A percentile compares a stretch with the other conserved stretches of the same genome.
Evolutionary conservation across 1,140 invertebrate species (phyloP).

Genomic region (Drosophila virilis): DNA sequence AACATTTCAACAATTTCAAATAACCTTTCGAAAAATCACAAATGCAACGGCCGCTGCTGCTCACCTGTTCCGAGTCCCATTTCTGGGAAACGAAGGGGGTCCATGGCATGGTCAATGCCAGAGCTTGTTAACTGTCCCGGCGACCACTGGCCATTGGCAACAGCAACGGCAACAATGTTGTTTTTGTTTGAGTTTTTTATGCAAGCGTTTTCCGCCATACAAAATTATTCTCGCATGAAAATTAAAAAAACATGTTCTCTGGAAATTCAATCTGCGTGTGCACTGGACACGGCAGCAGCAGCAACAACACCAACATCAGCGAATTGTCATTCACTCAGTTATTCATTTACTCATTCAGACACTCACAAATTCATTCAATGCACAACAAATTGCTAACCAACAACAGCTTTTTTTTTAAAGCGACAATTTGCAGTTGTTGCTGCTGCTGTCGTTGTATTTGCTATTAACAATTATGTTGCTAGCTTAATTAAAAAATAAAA

Average conservation of each 20-base stretch:
- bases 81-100: not conserved
- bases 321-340: constrained; percentile 48
- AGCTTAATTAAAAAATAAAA: constrained; percentile 73
- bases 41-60: constrained; percentile 37
- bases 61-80: constrained; percentile 30
- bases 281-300: constrained; percentile 24
- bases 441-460: not conserved
- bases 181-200: constrained; percentile 30
- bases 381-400: constrained; percentile 58
- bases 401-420: constrained; percentile 42
- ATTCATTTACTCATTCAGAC: constrained; percentile 33
- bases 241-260: constrained; percentile 74
- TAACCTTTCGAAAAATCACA: constrained; percentile 36
- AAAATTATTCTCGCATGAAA: constrained; percentile 77
- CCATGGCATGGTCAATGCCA: constrained; percentile 67
- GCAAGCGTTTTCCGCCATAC: constrained; percentile 65
- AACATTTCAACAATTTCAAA: constrained; percentile 37
- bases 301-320: not conserved
- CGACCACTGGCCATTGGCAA: constrained; percentile 40
- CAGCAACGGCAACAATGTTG: constrained; percentile 19
- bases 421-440: constrained; percentile 34
- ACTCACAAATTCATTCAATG: constrained; percentile 51
- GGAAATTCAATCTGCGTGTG: constrained; percentile 77
- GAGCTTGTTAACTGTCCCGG: constrained; percentile 44
- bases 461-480: constrained; percentile 59